Percentiles rank a stretch among this genome's conserved stretches.
phyloP scores from a whole-genome alignment of 2,113 vertebrate genomes.

The Odobenus rosmarus region DNA sequence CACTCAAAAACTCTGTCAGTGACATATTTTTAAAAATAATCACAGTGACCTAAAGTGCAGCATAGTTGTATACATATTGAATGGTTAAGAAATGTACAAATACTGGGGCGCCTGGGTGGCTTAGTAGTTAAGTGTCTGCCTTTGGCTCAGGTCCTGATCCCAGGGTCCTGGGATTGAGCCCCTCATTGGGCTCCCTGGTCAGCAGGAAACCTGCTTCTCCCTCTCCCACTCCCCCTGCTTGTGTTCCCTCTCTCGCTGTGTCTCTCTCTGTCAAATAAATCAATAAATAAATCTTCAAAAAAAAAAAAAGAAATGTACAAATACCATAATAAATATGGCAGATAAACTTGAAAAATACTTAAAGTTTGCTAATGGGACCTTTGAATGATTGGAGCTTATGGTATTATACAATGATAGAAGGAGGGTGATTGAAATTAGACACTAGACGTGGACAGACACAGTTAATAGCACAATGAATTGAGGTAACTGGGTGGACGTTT shows the following conservation, averaged over 20 bases:
- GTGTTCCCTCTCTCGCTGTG: too few species aligned
- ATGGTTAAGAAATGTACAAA: neutral
- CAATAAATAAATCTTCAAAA: too few species aligned
- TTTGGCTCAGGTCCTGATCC: too few species aligned
- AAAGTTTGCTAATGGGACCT: neutral
- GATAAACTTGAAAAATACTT: neutral
- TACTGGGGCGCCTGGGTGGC: too few species aligned
- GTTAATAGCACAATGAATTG: neutral
- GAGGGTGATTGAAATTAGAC: neutral
- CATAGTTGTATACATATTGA: neutral
- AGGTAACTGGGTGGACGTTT: neutral
- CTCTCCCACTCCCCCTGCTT: too few species aligned
- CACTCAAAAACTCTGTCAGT: neutral
- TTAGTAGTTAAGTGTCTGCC: too few species aligned
- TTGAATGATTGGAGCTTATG: neutral
- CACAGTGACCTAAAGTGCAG: neutral
- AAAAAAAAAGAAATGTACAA: neutral
- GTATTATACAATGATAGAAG: neutral
- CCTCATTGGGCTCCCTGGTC: too few species aligned
- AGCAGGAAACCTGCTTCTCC: too few species aligned
- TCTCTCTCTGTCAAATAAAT: too few species aligned
- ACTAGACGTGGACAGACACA: accelerated
- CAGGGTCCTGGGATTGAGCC: too few species aligned
- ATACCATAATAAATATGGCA: neutral
- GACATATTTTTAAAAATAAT: neutral